Evolutionary conservation across 2,888 invertebrate genomes (phyloP).

Genomic region (Penaeus monodon): DNA sequence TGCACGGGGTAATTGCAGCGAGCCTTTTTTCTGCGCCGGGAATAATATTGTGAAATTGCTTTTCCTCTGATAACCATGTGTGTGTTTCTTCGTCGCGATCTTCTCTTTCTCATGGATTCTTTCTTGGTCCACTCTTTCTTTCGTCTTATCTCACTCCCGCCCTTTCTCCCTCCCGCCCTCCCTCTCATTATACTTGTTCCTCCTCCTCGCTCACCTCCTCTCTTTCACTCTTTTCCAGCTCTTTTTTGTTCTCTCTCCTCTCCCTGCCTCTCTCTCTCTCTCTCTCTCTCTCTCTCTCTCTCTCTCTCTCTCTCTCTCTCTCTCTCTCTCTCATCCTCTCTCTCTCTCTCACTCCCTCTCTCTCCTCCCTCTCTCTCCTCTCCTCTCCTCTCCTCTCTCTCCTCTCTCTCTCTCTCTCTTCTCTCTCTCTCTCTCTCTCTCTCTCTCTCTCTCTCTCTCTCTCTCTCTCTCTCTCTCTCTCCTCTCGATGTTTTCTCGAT

Average conservation of each 20-base stretch:
- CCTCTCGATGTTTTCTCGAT: neutral
- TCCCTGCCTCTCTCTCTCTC: constrained; percentile 1
- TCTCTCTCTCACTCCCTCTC: neutral
- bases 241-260: neutral
- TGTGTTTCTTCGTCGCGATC: too few relatives aligned
- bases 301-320: too few relatives aligned
- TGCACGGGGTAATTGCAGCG: too few relatives aligned
- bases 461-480: neutral
- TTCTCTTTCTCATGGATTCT: too few relatives aligned
- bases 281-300: neutral
- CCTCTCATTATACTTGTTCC: too few relatives aligned
- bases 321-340: neutral
- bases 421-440: constrained; percentile 1
- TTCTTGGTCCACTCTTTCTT: too few relatives aligned
- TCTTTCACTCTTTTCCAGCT: neutral
- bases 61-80: too few relatives aligned
- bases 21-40: too few relatives aligned
- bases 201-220: too few relatives aligned
- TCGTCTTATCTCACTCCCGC: too few relatives aligned
- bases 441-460: constrained; percentile 11
- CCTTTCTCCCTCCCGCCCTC: too few relatives aligned
- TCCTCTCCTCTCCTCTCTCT: neutral
- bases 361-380: neutral
- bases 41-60: too few relatives aligned
- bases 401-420: neutral